Conservation (phyloP, 2,797 vertebrate genomes). For the Rachycentron canadum region DNA sequence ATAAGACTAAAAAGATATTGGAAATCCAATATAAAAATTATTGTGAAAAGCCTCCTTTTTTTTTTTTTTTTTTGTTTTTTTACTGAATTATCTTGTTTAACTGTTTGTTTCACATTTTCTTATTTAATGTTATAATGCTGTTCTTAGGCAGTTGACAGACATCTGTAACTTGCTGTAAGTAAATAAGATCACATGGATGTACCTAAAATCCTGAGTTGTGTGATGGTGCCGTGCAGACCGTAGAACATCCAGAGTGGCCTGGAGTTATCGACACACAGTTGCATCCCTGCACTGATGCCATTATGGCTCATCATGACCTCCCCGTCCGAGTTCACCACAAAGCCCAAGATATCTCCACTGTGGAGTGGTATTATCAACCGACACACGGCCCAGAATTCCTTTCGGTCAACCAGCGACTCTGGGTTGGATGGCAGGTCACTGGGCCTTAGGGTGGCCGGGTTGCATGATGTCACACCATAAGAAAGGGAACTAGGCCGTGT, state of each 20-base stretch:
- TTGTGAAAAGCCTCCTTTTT: conserved; percentile 3
- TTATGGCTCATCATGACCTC: conserved; percentile 94
- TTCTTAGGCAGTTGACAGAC: background rate
- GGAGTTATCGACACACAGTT: conserved; percentile 93
- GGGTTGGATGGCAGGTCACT: conserved; percentile 91
- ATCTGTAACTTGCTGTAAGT: background rate
- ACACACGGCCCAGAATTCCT: conserved; percentile 95
- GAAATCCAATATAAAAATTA: too few relatives aligned
- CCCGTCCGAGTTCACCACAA: conserved; percentile 90
- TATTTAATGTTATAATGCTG: background rate
- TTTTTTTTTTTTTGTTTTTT: background rate
- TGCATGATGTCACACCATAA: conserved; percentile 93
- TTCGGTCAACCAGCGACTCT: conserved; percentile 91
- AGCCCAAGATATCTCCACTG: conserved; percentile 92
- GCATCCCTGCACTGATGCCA: conserved; percentile 88
- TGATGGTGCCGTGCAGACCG: conserved; percentile 89
- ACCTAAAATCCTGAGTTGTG: conserved; percentile 95
- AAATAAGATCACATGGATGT: conserved; percentile 45
- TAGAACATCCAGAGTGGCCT: conserved; percentile 97
- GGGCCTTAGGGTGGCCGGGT: conserved; percentile 89
- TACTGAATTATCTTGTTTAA: background rate
- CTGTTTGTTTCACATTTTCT: background rate
- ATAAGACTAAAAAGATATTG: background rate
- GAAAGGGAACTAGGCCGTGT: conserved; percentile 83
- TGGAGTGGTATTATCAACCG: conserved; percentile 88